Conservation (phyloP, 2,113 vertebrate genomes). For the Pedetes capensis region DNA sequence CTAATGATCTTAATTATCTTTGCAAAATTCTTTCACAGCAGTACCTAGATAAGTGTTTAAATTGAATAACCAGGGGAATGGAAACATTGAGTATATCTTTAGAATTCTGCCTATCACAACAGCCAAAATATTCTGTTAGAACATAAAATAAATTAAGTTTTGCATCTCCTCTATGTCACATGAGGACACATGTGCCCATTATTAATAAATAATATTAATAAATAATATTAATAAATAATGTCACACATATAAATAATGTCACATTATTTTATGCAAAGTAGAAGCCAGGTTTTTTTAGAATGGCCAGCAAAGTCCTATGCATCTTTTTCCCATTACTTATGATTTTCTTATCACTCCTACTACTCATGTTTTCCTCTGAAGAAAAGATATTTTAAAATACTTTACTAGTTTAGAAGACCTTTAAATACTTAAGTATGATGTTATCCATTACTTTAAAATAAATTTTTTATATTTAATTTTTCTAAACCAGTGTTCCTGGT, state of each 20-base stretch:
- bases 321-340: not conserved
- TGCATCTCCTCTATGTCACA: not conserved
- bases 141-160: not conserved
- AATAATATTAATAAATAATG: no score
- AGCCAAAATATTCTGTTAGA: not conserved
- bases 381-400: constrained; percentile 49
- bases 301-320: not conserved
- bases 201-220: no score
- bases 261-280: not conserved
- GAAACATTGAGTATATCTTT: not conserved
- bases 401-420: not conserved
- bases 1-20: not conserved
- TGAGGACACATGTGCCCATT: no score
- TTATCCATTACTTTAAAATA: constrained; percentile 29
- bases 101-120: not conserved
- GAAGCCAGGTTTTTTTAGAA: not conserved
- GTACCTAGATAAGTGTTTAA: not conserved
- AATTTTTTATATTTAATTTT: constrained; percentile 5
- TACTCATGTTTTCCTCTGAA: not conserved
- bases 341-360: not conserved
- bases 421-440: constrained; percentile 3
- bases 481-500: not conserved
- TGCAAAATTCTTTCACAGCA: not conserved
- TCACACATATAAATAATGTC: no score
- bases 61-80: not conserved